A percentile compares a stretch with the other conserved stretches of the same genome.
Evolutionary conservation across 1,140 invertebrate genomes (phyloP).

Genomic region (Sinella curviseta): DNA sequence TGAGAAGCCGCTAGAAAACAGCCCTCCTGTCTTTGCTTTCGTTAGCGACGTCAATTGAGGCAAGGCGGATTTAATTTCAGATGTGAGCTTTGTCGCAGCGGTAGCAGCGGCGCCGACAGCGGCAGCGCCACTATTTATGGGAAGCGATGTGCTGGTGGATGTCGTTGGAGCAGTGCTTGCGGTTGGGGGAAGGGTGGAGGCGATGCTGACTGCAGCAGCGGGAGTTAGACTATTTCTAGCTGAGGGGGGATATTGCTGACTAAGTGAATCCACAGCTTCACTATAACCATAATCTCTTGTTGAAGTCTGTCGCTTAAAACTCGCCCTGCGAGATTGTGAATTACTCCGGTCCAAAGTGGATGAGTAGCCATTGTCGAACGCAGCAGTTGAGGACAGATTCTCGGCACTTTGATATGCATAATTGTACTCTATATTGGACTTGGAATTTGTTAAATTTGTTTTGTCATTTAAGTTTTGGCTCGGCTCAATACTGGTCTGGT

Average conservation of each 20-base stretch:
- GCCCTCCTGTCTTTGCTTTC: conserved; percentile 34
- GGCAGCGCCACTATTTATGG: conserved; percentile 46
- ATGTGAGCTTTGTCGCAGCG: conserved; percentile 34
- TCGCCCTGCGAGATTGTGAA: conserved; percentile 43
- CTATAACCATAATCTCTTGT: conserved; percentile 46
- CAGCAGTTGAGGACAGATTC: conserved; percentile 39
- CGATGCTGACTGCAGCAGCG: conserved; percentile 50
- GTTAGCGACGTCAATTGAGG: conserved; percentile 35
- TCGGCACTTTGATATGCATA: conserved; percentile 51
- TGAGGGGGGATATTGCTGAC: neutral
- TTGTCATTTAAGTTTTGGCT: neutral
- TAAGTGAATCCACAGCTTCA: neutral
- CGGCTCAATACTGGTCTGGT: conserved; percentile 20
- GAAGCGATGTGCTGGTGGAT: conserved; percentile 1
- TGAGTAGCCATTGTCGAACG: neutral
- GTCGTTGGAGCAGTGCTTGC: conserved; percentile 30
- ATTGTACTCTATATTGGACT: conserved; percentile 49
- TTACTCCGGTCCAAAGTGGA: conserved; percentile 33
- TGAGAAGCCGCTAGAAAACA: conserved; percentile 39
- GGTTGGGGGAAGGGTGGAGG: conserved; percentile 45
- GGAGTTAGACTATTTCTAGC: neutral
- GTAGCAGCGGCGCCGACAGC: conserved; percentile 15
- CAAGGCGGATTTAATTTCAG: conserved; percentile 36
- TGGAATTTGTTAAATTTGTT: conserved; percentile 34
- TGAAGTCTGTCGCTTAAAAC: conserved; percentile 46